Conservation (phyloP, 1,140 invertebrate species). For the Drosophila virilis region DNA sequence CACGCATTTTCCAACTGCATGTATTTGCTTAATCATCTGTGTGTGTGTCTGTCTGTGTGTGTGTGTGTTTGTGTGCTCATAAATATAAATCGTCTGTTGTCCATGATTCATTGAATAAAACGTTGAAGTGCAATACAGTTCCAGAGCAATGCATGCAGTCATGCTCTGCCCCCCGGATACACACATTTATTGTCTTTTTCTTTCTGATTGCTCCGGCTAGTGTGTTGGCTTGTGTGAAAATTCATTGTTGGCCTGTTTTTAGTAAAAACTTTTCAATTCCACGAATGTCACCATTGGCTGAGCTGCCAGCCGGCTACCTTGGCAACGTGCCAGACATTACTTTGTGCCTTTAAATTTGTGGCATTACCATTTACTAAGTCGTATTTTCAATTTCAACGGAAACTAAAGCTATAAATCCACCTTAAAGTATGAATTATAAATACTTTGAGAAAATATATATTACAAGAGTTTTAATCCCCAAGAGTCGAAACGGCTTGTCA, state of each 20-base stretch:
- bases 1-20: slow-evolving; percentile 43
- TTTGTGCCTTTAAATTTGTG: slow-evolving; percentile 46
- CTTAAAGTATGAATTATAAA: no score
- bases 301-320: slow-evolving; percentile 35
- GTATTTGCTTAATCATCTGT: not conserved
- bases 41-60: slow-evolving; percentile 16
- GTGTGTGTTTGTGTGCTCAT: slow-evolving; percentile 36
- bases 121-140: slow-evolving; percentile 42
- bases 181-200: slow-evolving; percentile 9
- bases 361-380: slow-evolving; percentile 6
- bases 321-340: slow-evolving; percentile 56
- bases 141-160: not conserved
- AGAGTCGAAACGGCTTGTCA: not conserved
- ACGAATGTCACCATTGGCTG: slow-evolving; percentile 38
- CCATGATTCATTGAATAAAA: slow-evolving; percentile 81
- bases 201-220: slow-evolving; percentile 7
- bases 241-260: slow-evolving; percentile 62
- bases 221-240: slow-evolving; percentile 60
- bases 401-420: no score
- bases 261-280: slow-evolving; percentile 66
- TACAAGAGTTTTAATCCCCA: no score
- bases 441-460: not conserved
- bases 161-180: not conserved
- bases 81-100: slow-evolving; percentile 80
- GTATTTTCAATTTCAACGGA: no score